These are phyloP conservation scores for Cepaea hortensis DNA, from an alignment of 2,888 invertebrate species.

Conservation along the genomic window DNA sequence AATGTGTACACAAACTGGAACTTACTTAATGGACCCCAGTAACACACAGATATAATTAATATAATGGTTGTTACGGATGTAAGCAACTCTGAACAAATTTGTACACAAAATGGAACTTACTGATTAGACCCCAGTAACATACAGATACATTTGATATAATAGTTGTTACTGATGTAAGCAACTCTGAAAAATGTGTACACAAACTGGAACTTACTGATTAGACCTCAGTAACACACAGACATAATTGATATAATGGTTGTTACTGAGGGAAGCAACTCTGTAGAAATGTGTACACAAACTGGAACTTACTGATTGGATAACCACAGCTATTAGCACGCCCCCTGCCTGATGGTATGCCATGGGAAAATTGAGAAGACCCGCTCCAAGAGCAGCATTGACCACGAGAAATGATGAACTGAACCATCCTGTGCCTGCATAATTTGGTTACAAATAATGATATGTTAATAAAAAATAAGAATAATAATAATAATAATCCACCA, in stretches of 20 bases:
- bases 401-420: conserved; percentile 76
- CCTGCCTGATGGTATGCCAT: conserved; percentile 81
- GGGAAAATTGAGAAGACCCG: conserved; percentile 81
- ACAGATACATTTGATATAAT: too few relatives aligned
- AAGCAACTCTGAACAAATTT: too few relatives aligned
- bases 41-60: too few relatives aligned
- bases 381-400: conserved; percentile 80
- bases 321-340: conserved; percentile 79
- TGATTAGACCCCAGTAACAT: conserved; percentile 75
- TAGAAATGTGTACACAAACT: background rate
- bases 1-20: conserved; percentile 33
- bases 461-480: too few relatives aligned
- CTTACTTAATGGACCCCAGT: too few relatives aligned
- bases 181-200: too few relatives aligned
- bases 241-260: too few relatives aligned
- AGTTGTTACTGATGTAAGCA: too few relatives aligned
- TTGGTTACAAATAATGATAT: too few relatives aligned
- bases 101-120: conserved; percentile 68
- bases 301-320: conserved; percentile 78
- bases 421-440: conserved; percentile 73
- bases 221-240: conserved; percentile 53
- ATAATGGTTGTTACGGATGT: too few relatives aligned
- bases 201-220: conserved; percentile 77
- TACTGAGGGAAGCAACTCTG: too few relatives aligned
- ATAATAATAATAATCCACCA: too few relatives aligned